These are phyloP conservation scores for Solea senegalensis DNA, from an alignment of 2,113 vertebrate species.

Conservation along the genomic window DNA sequence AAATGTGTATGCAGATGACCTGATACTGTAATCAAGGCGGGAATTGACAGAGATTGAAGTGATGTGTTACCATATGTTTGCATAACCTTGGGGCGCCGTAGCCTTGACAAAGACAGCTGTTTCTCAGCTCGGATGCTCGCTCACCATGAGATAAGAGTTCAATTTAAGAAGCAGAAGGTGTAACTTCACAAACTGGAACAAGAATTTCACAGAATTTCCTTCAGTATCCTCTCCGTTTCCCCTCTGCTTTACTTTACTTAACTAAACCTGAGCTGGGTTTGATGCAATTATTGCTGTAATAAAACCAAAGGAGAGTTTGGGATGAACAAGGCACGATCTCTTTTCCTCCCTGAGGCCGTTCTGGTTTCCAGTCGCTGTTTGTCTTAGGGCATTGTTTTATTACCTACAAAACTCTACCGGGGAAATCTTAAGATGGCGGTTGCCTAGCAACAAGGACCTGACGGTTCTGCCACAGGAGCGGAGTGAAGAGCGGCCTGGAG, in stretches of 20 bases:
- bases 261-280: conserved; percentile 20
- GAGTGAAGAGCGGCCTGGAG: conserved; percentile 55
- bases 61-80: conserved; percentile 66
- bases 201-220: conserved; percentile 36
- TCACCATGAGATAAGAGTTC: conserved; percentile 57
- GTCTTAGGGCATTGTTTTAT: conserved; percentile 87
- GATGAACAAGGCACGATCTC: conserved; percentile 15
- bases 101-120: conserved; percentile 72
- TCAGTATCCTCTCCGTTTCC: conserved; percentile 8
- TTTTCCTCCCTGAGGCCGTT: conserved; percentile 58
- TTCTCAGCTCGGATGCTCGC: conserved; percentile 59
- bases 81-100: conserved; percentile 59
- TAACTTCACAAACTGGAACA: conserved; percentile 15
- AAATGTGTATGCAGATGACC: conserved; percentile 8
- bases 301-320: conserved; percentile 25
- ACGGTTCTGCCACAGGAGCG: conserved; percentile 77
- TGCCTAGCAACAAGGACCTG: conserved; percentile 83
- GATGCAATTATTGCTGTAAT: conserved; percentile 40
- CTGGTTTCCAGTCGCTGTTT: conserved; percentile 77
- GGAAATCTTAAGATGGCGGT: conserved; percentile 81
- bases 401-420: conserved; percentile 82
- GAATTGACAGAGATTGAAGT: conserved; percentile 47
- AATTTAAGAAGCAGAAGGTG: conserved; percentile 40
- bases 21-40: conserved; percentile 23
- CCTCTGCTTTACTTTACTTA: conserved; percentile 23